phyloP scores from a whole-genome alignment of 2,797 vertebrate species.

The Anolis apletophallus region DNA sequence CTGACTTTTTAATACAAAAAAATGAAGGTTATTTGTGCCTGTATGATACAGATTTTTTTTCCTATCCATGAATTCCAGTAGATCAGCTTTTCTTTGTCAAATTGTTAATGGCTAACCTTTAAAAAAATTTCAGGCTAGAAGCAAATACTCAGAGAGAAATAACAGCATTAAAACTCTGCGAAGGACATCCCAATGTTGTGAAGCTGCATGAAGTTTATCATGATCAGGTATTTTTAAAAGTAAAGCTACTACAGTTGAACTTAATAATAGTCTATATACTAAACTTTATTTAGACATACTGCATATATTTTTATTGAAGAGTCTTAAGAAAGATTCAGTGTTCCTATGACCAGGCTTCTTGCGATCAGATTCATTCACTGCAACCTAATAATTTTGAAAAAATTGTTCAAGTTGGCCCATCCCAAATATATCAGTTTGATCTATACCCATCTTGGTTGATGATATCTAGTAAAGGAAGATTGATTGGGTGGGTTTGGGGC shows the following conservation, averaged over 20 bases:
- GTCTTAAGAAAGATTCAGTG: too few species aligned
- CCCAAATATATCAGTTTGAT: too few species aligned
- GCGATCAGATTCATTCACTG: too few species aligned
- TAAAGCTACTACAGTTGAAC: not conserved
- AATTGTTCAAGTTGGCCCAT: too few species aligned
- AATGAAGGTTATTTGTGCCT: not conserved
- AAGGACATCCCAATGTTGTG: constrained; percentile 96
- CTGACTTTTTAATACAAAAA: not conserved
- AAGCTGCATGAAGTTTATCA: constrained; percentile 95
- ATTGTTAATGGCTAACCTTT: constrained; percentile 50
- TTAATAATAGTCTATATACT: not conserved
- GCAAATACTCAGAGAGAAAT: constrained; percentile 96
- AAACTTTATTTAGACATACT: not conserved
- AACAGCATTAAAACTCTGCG: constrained; percentile 94
- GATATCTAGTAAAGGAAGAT: too few species aligned
- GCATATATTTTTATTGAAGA: too few species aligned
- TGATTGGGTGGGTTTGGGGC: too few species aligned
- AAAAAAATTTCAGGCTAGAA: constrained; percentile 88
- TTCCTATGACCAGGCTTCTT: not conserved
- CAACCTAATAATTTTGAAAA: too few species aligned
- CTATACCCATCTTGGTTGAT: too few species aligned
- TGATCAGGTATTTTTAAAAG: constrained; percentile 87
- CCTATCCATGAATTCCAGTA: constrained; percentile 23
- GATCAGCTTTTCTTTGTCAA: constrained; percentile 24
- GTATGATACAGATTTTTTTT: not conserved